Base-by-base conservation (phyloP, 1,140 invertebrate species). In the Drosophila fuyamai region DNA sequence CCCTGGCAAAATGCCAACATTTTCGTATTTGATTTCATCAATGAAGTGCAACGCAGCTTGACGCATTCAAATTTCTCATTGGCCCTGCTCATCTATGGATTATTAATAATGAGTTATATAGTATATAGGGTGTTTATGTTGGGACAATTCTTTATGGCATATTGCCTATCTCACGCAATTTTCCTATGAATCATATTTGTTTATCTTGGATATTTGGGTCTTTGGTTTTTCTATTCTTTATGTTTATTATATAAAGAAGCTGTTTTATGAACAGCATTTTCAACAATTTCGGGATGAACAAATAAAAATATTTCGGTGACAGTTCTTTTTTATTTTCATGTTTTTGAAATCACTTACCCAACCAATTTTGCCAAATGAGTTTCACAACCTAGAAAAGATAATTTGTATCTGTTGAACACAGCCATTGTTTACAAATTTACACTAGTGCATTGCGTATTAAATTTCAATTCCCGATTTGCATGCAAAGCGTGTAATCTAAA, bases 11-110 rank as follows among this genome's bases (percentile, higher is more conserved):
- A 23, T 70, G 62, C 48, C 66, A 67, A 38, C 12, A 38, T 35
- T 57, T 58, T n/a, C 18, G 23, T 53, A 65, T 48, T 44, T 16
- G 60, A 71, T 43, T 70, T 48, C 65, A 48, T 71, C 65, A 71
- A 71, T 71, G 65, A 58, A 71, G 67, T 71, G 67, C 65, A 68
- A 66, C 65, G 60, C 65, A 66, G 65, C 65, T 65, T 68, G 65
- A 68, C 65, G 65, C 65, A 68, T 68, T 66, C 38, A 35, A 68
- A 67, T 67, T 67, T 50, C 57, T 35, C 46, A 50, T 35, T 67
- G 63, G 61, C 46, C 63, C 18, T 60, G 56, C 23, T 44, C 18
- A 27, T 14, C 23, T 53, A 14, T 27, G 18, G 58, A 57, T 58
- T 23, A 23, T 58, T 60, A 16, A 38, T 55, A 27, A 29, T 29